Percentiles rank a stretch among this genome's conserved stretches.
Evolutionary conservation across 2,888 invertebrate genomes (phyloP).

Genomic region (Drosophila neoperkinsi): DNA sequence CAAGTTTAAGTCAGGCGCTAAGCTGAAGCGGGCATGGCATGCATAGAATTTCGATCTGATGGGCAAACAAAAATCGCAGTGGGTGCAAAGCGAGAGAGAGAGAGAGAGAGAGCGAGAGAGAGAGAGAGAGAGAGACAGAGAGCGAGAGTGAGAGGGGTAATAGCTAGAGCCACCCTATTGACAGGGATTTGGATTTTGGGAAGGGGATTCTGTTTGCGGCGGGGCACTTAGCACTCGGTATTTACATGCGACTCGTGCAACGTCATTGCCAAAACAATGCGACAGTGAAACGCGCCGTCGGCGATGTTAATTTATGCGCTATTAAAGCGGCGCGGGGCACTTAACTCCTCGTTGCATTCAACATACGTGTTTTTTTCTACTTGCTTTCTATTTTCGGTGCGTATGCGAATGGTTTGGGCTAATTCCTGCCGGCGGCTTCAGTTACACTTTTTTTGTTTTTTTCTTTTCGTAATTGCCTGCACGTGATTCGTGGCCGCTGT

Average conservation of each 20-base stretch:
- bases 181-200: conserved; percentile 35
- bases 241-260: conserved; percentile 73
- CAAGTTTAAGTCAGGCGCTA: conserved; percentile 36
- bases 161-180: conserved; percentile 31
- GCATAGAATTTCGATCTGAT: conserved; percentile 69
- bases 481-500: conserved; percentile 57
- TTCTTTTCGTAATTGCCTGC: conserved; percentile 62
- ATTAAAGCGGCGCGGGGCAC: conserved; percentile 76
- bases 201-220: conserved; percentile 36
- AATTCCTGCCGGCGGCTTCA: conserved; percentile 44
- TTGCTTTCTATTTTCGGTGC: neutral
- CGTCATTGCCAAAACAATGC: conserved; percentile 78
- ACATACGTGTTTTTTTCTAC: conserved; percentile 15
- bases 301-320: conserved; percentile 78
- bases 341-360: conserved; percentile 69
- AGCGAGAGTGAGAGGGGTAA: conserved; percentile 2
- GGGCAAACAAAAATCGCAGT: conserved; percentile 79
- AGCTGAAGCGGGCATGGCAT: conserved; percentile 35
- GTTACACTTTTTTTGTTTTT: conserved; percentile 22
- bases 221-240: conserved; percentile 61
- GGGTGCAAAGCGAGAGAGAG: conserved; percentile 50
- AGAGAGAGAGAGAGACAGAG: neutral
- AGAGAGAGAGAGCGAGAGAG: neutral
- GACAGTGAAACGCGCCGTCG: conserved; percentile 59
- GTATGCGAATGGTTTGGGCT: conserved; percentile 37